Evolutionary conservation across 2,888 invertebrate genomes (phyloP), one percentile per base, ranked within the genome.

Genomic region (Drosophila flavopinicola): DNA sequence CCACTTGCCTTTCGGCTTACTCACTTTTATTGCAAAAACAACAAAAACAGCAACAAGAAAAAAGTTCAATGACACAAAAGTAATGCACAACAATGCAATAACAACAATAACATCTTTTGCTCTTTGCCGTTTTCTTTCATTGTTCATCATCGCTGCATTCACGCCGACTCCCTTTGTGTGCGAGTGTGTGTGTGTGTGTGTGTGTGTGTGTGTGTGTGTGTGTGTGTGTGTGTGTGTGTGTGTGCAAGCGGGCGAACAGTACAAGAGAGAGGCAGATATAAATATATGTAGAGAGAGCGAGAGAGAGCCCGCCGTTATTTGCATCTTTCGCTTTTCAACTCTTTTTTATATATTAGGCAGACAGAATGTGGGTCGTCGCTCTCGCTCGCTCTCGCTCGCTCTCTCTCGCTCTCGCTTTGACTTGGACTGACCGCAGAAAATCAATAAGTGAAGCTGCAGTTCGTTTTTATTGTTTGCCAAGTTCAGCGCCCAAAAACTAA

Each of bases 401-500:
- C 48, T 27, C 37, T n/a, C 32, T 39, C 41, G 30, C 54, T 25
- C 52, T 44, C 44, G 17, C 32, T 27, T 29, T 42, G 51, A 52
- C 38, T 57, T 58, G 69, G 66, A 64, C 63, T 85, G 79, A 84
- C 84, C 86, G 80, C 84, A 85, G 66, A 75, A 86, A 82, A 82
- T 82, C 80, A 77, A 82, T 82, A 75, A 66, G 44, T 67, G 48
- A 44, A n/a, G 37, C 47, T 32, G 53, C 44, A 54, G 37, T 56
- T 44, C 35, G 15, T 33, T 57, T 71, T 67, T 72, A 72, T 79
- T 85, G 78, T 83, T 83, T 53, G 72, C 64, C 80, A 80, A 80
- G 80, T 80, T 80, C 86, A 84, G 78, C 61, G 82, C 75, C 80
- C 80, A 80, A 82, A 86, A 82, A 82, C 87, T 82, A 86, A 82